These are phyloP conservation scores for Drosophila greeni DNA, from an alignment of 2,888 invertebrate species.

Conservation along the genomic window DNA sequence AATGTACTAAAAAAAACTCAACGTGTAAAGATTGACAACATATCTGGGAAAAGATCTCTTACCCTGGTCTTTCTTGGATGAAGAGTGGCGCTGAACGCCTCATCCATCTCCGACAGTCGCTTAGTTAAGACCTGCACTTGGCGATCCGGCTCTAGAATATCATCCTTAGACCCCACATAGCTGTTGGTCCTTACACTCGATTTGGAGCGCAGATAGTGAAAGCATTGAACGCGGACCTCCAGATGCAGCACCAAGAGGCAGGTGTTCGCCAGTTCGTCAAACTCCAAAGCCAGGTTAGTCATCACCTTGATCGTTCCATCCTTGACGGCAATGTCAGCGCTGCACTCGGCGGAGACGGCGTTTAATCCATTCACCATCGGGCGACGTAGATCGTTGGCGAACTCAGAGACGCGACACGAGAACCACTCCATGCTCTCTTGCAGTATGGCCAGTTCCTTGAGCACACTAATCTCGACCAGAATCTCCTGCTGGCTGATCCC, in stretches of 20 bases:
- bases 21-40: background rate
- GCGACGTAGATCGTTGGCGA: slow-evolving; percentile 81
- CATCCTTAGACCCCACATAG: slow-evolving; percentile 81
- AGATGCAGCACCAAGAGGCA: slow-evolving; percentile 94
- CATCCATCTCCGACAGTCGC: slow-evolving; percentile 88
- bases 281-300: slow-evolving; percentile 86
- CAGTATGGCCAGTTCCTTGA: slow-evolving; percentile 91
- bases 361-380: slow-evolving; percentile 79
- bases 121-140: slow-evolving; percentile 88
- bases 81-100: slow-evolving; percentile 86
- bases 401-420: slow-evolving; percentile 83
- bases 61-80: slow-evolving; percentile 89
- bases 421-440: slow-evolving; percentile 97
- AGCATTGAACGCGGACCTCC: slow-evolving; percentile 96
- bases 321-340: slow-evolving; percentile 78
- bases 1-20: slow-evolving; percentile 84
- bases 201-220: slow-evolving; percentile 89
- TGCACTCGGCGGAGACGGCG: slow-evolving; percentile 70
- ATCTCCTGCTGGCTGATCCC: slow-evolving; percentile 91
- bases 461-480: slow-evolving; percentile 88
- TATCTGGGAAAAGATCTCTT: slow-evolving; percentile 42
- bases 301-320: slow-evolving; percentile 83
- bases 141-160: slow-evolving; percentile 87
- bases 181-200: slow-evolving; percentile 72
- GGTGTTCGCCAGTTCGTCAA: slow-evolving; percentile 93